A percentile compares a stretch with the other conserved stretches of the same genome.
Conservation (phyloP, 2,888 invertebrate genomes). For the Eristalis pertinax region DNA sequence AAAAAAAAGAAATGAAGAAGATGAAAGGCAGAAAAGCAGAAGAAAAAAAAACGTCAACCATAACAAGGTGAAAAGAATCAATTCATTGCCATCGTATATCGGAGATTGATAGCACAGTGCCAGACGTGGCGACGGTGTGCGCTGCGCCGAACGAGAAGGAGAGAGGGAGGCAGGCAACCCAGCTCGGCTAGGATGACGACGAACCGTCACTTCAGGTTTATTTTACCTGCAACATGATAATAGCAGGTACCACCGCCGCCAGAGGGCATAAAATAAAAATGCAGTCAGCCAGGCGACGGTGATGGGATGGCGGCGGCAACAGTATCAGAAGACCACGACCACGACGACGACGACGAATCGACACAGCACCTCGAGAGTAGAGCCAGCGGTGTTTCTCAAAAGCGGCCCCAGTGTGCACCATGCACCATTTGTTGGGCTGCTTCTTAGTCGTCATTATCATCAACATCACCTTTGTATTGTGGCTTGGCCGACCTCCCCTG, state of each 20-base stretch:
- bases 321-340: slow-evolving; percentile 2
- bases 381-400: slow-evolving; percentile 62
- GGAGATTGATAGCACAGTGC: slow-evolving; percentile 56
- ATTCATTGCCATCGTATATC: slow-evolving; percentile 56
- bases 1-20: slow-evolving; percentile 27
- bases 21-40: background rate
- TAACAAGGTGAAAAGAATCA: slow-evolving; percentile 68
- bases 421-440: slow-evolving; percentile 40
- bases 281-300: slow-evolving; percentile 68
- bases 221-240: slow-evolving; percentile 56
- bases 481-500: slow-evolving; percentile 21
- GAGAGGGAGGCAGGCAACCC: slow-evolving; percentile 2
- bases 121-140: slow-evolving; percentile 64
- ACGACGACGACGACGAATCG: slow-evolving; percentile 37
- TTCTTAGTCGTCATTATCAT: slow-evolving; percentile 49
- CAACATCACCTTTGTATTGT: slow-evolving; percentile 49
- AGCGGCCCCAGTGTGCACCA: slow-evolving; percentile 42
- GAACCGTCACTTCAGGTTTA: slow-evolving; percentile 29
- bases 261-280: slow-evolving; percentile 55
- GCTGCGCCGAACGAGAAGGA: background rate
- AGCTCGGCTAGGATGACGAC: background rate
- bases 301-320: slow-evolving; percentile 9
- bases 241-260: slow-evolving; percentile 53
- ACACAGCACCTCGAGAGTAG: slow-evolving; percentile 35
- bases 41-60: slow-evolving; percentile 46